phyloP scores from a whole-genome alignment of 2,888 invertebrate species.

The Ashinkailepas kermadecensis region DNA sequence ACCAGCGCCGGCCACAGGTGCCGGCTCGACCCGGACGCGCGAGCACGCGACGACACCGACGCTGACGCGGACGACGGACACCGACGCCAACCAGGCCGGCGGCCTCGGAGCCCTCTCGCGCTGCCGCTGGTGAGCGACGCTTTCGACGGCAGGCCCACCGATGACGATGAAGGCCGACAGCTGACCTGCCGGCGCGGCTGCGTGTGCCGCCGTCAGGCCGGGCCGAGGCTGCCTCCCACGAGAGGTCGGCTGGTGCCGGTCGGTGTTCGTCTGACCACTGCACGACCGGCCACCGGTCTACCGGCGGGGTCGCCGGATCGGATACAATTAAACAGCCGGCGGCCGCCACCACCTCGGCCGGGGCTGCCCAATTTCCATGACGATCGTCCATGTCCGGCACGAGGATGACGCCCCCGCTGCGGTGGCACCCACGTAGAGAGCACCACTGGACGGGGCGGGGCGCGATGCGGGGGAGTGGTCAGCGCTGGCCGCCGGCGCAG shows the following conservation, averaged over 20 bases:
- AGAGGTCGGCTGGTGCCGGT: too few relatives aligned
- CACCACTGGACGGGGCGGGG: background rate
- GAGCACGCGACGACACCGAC: too few relatives aligned
- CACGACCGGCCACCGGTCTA: background rate
- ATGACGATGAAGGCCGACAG: background rate
- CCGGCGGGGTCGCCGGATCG: background rate
- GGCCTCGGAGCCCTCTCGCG: too few relatives aligned
- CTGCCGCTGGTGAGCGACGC: background rate
- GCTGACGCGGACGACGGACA: too few relatives aligned
- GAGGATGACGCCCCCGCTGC: background rate
- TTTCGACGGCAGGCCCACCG: background rate
- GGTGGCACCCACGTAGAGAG: background rate
- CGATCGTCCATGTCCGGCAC: background rate
- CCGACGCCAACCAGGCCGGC: too few relatives aligned
- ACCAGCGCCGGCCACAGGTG: too few relatives aligned
- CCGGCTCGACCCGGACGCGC: too few relatives aligned
- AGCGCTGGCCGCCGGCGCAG: background rate
- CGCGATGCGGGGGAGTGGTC: background rate
- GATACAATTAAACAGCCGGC: background rate
- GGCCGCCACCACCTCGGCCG: background rate
- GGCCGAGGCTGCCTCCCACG: background rate
- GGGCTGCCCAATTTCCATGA: conserved; percentile 15
- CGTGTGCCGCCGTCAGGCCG: background rate
- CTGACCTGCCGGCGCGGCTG: background rate
- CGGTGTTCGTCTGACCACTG: too few relatives aligned